phyloP scores from a whole-genome alignment of 2,113 vertebrate species.

The Hyperoodon ampullatus region DNA sequence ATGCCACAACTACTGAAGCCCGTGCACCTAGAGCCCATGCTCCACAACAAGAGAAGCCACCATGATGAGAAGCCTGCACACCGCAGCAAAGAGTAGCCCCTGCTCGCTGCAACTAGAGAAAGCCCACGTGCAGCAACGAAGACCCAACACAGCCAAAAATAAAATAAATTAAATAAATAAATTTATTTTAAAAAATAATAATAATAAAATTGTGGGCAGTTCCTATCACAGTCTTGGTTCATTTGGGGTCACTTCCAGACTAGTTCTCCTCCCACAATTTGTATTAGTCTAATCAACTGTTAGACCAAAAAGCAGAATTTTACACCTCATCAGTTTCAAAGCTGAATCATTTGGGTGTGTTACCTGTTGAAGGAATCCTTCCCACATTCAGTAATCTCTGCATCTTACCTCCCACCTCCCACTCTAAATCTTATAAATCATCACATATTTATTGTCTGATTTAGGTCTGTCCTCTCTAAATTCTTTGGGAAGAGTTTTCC shows the following conservation, averaged over 20 bases:
- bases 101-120: too few relatives aligned
- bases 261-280: background rate
- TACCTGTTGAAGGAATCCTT: background rate
- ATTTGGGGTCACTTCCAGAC: background rate
- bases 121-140: too few relatives aligned
- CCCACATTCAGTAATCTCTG: background rate
- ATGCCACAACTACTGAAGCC: too few relatives aligned
- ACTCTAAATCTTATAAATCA: slow-evolving; percentile 6
- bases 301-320: background rate
- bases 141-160: too few relatives aligned
- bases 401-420: background rate
- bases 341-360: background rate
- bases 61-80: accelerated
- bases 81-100: too few relatives aligned
- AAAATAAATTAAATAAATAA: too few relatives aligned
- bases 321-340: background rate
- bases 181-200: background rate
- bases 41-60: too few relatives aligned
- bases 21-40: accelerated
- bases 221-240: background rate
- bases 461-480: background rate
- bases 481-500: background rate
- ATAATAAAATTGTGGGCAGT: background rate
- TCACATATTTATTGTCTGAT: background rate
- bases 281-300: background rate